These are phyloP conservation scores for Amphimallon solstitiale DNA, from an alignment of 2,888 invertebrate species.

Conservation along the genomic window DNA sequence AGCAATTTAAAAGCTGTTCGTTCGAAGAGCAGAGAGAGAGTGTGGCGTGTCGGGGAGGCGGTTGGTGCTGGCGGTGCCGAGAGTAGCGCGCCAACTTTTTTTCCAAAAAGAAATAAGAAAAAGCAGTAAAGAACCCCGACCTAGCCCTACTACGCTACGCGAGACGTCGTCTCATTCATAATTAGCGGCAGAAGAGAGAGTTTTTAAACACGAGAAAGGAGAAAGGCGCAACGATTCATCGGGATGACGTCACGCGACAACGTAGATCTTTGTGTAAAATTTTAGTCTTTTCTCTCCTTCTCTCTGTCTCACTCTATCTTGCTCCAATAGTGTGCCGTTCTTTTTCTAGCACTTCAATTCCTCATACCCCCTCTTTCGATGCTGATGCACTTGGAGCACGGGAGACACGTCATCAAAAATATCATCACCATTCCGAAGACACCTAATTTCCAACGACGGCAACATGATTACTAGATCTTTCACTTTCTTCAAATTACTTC, in stretches of 20 bases:
- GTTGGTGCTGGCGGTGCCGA: conserved; percentile 44
- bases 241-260: conserved; percentile 50
- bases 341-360: neutral
- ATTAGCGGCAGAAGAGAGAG: conserved; percentile 56
- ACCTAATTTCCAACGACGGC: conserved; percentile 27
- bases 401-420: neutral
- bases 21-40: conserved; percentile 36
- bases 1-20: conserved; percentile 62
- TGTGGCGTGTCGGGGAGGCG: conserved; percentile 49
- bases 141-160: conserved; percentile 62
- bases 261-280: conserved; percentile 49
- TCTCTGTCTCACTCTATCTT: conserved; percentile 1
- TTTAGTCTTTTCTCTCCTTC: conserved; percentile 15
- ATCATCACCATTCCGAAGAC: conserved; percentile 12
- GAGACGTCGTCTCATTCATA: conserved; percentile 62
- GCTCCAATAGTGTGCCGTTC: too few relatives aligned
- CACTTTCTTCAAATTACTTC: conserved; percentile 20
- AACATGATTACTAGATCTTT: conserved; percentile 23
- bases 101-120: conserved; percentile 57
- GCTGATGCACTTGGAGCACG: neutral
- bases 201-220: conserved; percentile 31
- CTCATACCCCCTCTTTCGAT: neutral
- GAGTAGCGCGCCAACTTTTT: conserved; percentile 54
- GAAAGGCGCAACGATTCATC: conserved; percentile 50
- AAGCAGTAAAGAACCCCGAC: conserved; percentile 62